Conservation (phyloP, 92 coral and sea anemone species). For the Chrysogorgia sp. region DNA sequence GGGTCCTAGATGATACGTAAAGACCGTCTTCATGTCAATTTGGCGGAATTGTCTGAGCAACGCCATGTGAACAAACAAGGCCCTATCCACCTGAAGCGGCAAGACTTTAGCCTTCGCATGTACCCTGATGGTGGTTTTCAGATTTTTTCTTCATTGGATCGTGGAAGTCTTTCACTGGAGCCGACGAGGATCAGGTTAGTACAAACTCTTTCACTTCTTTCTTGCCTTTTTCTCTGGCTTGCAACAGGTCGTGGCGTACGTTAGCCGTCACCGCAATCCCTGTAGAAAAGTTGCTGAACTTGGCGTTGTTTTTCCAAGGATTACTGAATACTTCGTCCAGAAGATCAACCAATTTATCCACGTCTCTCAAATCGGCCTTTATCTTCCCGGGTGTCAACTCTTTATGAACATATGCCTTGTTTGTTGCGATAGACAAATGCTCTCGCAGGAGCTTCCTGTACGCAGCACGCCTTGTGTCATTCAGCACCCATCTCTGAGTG, state of each 20-base stretch:
- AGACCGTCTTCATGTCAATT: no score
- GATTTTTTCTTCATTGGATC: slow-evolving; percentile 69
- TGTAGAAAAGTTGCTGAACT: slow-evolving; percentile 60
- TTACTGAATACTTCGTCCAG: slow-evolving; percentile 63
- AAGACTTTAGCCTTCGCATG: no score
- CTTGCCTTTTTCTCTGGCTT: slow-evolving; percentile 54
- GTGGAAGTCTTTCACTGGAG: slow-evolving; percentile 44
- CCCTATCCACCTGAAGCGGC: slow-evolving; percentile 54
- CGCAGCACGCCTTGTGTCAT: slow-evolving; percentile 58
- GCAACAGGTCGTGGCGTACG: slow-evolving; percentile 57
- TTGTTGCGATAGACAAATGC: slow-evolving; percentile 49
- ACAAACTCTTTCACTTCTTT: slow-evolving; percentile 50
- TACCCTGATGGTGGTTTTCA: slow-evolving; percentile 57
- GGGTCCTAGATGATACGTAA: no score
- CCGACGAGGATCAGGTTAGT: slow-evolving; percentile 55
- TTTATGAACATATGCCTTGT: slow-evolving; percentile 54
- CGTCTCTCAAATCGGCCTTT: slow-evolving; percentile 58
- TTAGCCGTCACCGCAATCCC: slow-evolving; percentile 61
- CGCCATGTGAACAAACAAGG: slow-evolving; percentile 46
- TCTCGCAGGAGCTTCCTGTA: no score
- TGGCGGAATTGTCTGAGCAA: no score
- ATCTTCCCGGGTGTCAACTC: slow-evolving; percentile 70
- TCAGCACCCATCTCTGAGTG: slow-evolving; percentile 71
- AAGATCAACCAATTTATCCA: slow-evolving; percentile 55
- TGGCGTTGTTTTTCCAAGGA: slow-evolving; percentile 60